phyloP scores from a whole-genome alignment of 1,140 invertebrate species.

The Bombus sylvicola region DNA sequence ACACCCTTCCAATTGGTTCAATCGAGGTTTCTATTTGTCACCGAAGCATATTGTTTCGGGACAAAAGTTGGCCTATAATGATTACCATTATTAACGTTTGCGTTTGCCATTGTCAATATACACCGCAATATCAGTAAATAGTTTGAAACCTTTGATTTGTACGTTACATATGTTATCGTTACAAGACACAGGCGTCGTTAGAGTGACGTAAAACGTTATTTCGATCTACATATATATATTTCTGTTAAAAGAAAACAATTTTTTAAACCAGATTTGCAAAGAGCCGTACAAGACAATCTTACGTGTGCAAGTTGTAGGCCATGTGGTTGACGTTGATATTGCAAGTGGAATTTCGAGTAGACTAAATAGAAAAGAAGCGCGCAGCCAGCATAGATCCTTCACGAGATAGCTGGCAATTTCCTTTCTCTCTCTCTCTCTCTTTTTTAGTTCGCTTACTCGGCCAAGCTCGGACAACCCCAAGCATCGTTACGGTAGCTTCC shows the following conservation, averaged over 20 bases:
- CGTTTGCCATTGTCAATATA: background rate
- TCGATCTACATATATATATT: background rate
- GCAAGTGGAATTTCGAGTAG: background rate
- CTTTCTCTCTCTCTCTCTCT: background rate
- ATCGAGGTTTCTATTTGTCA: slow-evolving; percentile 11
- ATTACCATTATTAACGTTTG: background rate
- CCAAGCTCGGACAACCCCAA: background rate
- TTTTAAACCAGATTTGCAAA: background rate
- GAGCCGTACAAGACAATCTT: background rate
- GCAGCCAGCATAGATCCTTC: background rate
- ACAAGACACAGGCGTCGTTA: background rate
- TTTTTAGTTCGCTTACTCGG: background rate
- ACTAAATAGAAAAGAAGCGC: background rate
- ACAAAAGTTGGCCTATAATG: background rate
- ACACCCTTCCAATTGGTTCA: background rate
- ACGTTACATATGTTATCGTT: background rate
- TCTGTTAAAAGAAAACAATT: background rate
- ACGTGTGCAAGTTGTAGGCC: background rate
- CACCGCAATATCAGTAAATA: background rate
- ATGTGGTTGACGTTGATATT: background rate
- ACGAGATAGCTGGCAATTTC: background rate
- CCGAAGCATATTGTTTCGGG: background rate
- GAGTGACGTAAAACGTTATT: background rate
- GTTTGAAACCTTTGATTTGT: background rate
- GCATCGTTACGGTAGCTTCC: background rate